Conservation (phyloP, 2,888 invertebrate genomes). For the Merodon equestris region DNA sequence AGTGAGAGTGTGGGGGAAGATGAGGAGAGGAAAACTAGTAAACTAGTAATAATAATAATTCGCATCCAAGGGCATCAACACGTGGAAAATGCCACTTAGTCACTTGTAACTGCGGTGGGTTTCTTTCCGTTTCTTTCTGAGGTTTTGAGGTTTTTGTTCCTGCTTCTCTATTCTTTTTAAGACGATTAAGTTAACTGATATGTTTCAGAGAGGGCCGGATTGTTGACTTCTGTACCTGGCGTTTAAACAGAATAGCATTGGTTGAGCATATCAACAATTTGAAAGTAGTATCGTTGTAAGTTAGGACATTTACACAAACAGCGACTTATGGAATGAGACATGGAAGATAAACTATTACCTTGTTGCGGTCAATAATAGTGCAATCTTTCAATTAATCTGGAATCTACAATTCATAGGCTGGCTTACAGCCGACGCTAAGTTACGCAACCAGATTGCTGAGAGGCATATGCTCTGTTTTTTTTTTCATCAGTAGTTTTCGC, state of each 20-base stretch:
- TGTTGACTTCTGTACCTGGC: slow-evolving; percentile 20
- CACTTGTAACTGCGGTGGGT: slow-evolving; percentile 5
- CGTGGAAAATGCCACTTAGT: slow-evolving; percentile 16
- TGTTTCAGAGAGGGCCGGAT: not conserved
- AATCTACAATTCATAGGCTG: too few species aligned
- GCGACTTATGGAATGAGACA: too few species aligned
- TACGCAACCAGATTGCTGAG: too few species aligned
- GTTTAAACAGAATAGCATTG: slow-evolving; percentile 22
- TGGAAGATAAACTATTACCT: too few species aligned
- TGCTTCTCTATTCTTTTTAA: slow-evolving; percentile 21
- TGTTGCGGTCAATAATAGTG: too few species aligned
- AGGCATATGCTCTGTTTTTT: too few species aligned
- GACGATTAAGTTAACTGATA: slow-evolving; percentile 32
- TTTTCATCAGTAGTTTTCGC: too few species aligned
- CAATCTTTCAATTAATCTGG: too few species aligned
- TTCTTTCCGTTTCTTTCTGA: not conserved
- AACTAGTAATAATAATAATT: slow-evolving; percentile 30
- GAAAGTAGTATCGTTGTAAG: too few species aligned
- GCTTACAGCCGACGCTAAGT: too few species aligned
- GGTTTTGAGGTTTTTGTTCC: slow-evolving; percentile 14
- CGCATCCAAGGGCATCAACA: slow-evolving; percentile 46
- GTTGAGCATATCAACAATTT: not conserved
- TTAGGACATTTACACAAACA: too few species aligned
- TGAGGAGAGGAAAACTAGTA: slow-evolving; percentile 2
- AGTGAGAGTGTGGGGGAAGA: too few species aligned